These are phyloP conservation scores for Barypeithes pellucidus DNA, from an alignment of 2,888 invertebrate genomes.

Conservation along the genomic window DNA sequence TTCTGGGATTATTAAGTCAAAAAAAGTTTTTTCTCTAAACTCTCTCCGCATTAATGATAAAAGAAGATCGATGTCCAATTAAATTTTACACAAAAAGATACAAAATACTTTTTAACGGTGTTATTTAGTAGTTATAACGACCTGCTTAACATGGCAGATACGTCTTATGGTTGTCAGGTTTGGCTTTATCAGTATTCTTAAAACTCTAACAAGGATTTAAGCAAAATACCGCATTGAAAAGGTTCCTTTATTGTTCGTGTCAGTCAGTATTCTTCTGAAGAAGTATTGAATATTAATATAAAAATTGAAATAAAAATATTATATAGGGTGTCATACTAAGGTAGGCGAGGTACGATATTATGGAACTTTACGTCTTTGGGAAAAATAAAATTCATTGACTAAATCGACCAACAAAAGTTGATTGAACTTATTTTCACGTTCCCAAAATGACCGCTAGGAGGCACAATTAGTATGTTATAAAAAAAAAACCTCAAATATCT, in stretches of 20 bases:
- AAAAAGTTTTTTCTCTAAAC: constrained; percentile 9
- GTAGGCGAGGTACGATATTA: too few species aligned
- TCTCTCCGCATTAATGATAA: constrained; percentile 18
- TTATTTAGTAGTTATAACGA: constrained; percentile 9
- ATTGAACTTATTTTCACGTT: too few species aligned
- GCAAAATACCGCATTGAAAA: neutral
- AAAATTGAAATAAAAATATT: too few species aligned
- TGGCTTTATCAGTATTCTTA: neutral
- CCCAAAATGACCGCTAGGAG: too few species aligned
- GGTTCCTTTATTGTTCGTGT: neutral
- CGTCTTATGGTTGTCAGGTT: constrained; percentile 13
- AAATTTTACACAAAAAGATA: constrained; percentile 6
- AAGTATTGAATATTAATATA: too few species aligned
- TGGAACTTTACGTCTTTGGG: too few species aligned
- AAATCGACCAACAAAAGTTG: too few species aligned
- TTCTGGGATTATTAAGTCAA: constrained; percentile 15
- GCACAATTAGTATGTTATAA: too few species aligned
- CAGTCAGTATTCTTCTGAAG: too few species aligned
- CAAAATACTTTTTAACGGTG: constrained; percentile 15
- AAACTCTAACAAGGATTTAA: constrained; percentile 6
- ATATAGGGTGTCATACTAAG: too few species aligned
- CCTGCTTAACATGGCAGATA: constrained; percentile 18
- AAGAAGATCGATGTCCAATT: constrained; percentile 22
- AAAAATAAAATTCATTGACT: too few species aligned
- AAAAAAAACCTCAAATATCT: too few species aligned